phyloP scores from a whole-genome alignment of 2,797 vertebrate species.

The Coendou prehensilis region DNA sequence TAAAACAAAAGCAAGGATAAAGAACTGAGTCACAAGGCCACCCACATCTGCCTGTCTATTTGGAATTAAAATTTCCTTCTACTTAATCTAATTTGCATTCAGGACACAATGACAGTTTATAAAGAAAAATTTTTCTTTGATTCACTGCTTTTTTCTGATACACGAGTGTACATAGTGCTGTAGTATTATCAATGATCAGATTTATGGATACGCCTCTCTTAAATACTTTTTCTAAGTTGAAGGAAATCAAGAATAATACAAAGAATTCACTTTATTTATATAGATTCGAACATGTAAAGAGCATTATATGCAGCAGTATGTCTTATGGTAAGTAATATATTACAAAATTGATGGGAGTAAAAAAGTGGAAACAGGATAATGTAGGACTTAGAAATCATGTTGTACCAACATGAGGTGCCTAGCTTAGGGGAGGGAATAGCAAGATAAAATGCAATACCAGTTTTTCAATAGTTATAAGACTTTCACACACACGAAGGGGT shows the following conservation, averaged over 20 bases:
- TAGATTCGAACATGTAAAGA: background rate
- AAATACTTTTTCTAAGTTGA: background rate
- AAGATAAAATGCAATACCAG: background rate
- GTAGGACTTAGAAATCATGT: background rate
- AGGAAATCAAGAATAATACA: background rate
- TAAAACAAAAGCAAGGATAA: constrained; percentile 28
- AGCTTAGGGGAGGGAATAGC: background rate
- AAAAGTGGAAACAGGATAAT: background rate
- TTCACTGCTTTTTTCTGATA: background rate
- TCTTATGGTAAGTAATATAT: background rate
- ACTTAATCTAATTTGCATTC: background rate
- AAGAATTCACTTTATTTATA: background rate
- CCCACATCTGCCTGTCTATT: background rate
- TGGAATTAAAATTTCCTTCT: background rate
- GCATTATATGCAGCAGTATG: background rate
- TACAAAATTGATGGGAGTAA: background rate
- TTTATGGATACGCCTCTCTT: background rate
- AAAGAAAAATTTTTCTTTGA: background rate
- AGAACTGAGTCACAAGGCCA: background rate
- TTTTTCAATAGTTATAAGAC: background rate
- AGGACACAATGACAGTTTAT: background rate
- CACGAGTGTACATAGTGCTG: background rate
- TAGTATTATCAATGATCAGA: background rate
- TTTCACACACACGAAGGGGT: background rate
- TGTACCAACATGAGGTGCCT: background rate